Evolutionary conservation across 2,113 vertebrate genomes (phyloP).

Genomic region (Erinaceus europaeus): DNA sequence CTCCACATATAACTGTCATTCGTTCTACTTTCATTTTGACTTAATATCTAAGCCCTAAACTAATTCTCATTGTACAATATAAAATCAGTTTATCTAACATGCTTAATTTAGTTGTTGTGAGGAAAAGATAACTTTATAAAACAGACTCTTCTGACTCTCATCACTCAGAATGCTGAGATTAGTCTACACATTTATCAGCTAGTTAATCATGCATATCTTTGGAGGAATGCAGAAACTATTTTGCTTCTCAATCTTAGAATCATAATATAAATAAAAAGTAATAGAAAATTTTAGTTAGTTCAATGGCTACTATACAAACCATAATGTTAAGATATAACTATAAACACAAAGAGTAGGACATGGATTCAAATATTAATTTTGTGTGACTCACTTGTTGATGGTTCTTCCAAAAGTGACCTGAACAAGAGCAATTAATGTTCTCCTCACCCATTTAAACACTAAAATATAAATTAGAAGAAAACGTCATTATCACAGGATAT

Average conservation of each 20-base stretch:
- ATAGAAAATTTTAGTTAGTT: neutral
- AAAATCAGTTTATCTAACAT: neutral
- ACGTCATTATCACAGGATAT: neutral
- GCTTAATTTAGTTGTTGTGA: neutral
- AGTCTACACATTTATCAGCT: neutral
- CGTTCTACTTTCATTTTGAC: neutral
- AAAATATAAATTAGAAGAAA: conserved; percentile 68
- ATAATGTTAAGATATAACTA: neutral
- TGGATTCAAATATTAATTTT: conserved; percentile 32
- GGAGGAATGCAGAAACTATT: neutral
- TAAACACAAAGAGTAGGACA: neutral
- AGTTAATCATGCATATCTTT: neutral
- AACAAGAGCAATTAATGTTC: conserved; percentile 99
- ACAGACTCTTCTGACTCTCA: neutral
- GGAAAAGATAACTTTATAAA: neutral
- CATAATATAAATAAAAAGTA: neutral
- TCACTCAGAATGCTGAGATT: neutral
- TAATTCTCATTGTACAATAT: neutral
- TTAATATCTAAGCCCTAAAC: neutral
- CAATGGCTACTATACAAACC: neutral
- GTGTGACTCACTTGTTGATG: conserved; percentile 96
- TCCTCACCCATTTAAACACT: conserved; percentile 99
- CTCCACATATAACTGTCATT: no score
- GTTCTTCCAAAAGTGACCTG: conserved; percentile 99
- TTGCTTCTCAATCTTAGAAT: neutral